Conservation (phyloP, 2,888 invertebrate species). For the Gasteruption jaculator region DNA sequence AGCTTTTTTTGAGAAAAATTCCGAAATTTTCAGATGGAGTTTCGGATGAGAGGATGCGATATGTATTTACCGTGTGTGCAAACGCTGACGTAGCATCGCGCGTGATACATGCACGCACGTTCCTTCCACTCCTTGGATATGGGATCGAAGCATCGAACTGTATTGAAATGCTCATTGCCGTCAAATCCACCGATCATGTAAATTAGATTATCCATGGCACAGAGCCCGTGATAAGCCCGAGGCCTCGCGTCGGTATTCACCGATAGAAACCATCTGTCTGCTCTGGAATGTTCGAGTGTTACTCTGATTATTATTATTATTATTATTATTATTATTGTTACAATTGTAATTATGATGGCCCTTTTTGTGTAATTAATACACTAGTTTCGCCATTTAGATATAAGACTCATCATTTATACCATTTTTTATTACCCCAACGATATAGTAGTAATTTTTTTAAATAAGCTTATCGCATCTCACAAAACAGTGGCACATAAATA, state of each 20-base stretch:
- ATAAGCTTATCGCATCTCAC: neutral
- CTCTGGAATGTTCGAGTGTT: slow-evolving; percentile 55
- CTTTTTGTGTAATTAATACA: too few species aligned
- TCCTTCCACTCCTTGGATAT: slow-evolving; percentile 70
- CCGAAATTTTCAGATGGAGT: neutral
- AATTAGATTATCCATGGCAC: slow-evolving; percentile 65
- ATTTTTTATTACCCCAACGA: neutral
- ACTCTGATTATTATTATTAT: too few species aligned
- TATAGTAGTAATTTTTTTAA: neutral
- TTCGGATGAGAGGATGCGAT: neutral
- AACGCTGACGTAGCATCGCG: slow-evolving; percentile 75
- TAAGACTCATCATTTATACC: neutral
- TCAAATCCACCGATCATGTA: slow-evolving; percentile 83
- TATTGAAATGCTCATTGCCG: slow-evolving; percentile 72
- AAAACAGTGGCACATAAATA: too few species aligned
- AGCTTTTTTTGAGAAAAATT: too few species aligned
- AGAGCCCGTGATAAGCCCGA: slow-evolving; percentile 76
- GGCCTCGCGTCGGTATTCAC: slow-evolving; percentile 65
- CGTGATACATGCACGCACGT: slow-evolving; percentile 76
- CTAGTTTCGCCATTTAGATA: slow-evolving; percentile 2
- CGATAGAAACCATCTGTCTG: slow-evolving; percentile 72
- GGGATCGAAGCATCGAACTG: slow-evolving; percentile 77
- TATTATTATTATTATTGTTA: too few species aligned
- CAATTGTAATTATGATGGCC: too few species aligned
- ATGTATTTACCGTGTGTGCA: slow-evolving; percentile 58